A percentile compares a stretch with the other conserved stretches of the same genome.
Evolutionary conservation across 2,797 vertebrate species (phyloP).

Genomic region (Vipera latastei): DNA sequence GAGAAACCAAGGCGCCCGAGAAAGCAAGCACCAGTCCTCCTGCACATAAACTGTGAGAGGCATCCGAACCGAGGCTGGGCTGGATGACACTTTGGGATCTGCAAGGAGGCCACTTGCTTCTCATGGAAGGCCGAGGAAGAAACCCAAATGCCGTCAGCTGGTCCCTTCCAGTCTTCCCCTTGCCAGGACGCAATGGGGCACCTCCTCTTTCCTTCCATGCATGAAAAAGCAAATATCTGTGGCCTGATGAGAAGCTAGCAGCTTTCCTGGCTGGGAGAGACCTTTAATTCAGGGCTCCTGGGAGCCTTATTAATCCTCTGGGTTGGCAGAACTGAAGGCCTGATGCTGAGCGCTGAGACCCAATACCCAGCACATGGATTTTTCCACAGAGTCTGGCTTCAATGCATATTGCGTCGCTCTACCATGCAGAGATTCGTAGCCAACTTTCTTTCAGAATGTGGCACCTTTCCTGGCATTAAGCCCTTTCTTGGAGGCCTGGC

Average conservation of each 20-base stretch:
- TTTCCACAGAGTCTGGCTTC: background rate
- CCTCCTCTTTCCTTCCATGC: conserved; percentile 25
- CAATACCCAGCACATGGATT: background rate
- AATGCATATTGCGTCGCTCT: background rate
- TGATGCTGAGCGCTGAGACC: background rate
- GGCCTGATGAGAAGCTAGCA: background rate
- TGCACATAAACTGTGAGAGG: background rate
- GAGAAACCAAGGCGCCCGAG: background rate
- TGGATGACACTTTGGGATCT: conserved; percentile 21
- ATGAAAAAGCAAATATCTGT: background rate
- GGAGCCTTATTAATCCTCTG: background rate
- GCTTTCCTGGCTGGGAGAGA: background rate
- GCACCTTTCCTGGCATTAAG: background rate
- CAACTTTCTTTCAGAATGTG: background rate
- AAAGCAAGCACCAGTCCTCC: background rate
- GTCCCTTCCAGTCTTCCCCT: conserved; percentile 16
- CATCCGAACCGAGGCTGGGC: background rate
- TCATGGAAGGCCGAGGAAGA: conserved; percentile 4
- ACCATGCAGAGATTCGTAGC: background rate
- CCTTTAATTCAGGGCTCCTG: background rate
- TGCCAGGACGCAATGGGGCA: conserved; percentile 17
- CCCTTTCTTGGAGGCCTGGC: background rate
- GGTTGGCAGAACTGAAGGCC: background rate
- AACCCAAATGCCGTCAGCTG: conserved; percentile 3
- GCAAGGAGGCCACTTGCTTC: conserved; percentile 41